A percentile compares a stretch with the other conserved stretches of the same genome.
phyloP scores from a whole-genome alignment of 64 coral and sea anemone genomes.

The Porites lutea region DNA sequence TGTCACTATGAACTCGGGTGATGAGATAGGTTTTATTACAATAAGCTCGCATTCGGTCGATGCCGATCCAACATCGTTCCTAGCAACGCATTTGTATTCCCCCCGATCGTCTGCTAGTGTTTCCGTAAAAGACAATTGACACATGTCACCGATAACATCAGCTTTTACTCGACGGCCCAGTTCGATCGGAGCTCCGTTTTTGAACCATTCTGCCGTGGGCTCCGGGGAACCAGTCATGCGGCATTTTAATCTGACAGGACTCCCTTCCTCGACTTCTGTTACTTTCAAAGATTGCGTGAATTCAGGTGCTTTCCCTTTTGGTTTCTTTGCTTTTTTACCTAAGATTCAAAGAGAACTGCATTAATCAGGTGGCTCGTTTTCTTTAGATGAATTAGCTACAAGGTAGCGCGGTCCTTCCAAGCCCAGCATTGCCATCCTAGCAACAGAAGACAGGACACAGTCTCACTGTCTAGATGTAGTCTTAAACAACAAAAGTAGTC shows the following conservation, averaged over 20 bases:
- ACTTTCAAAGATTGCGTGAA: constrained; percentile 51
- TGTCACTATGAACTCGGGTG: constrained; percentile 81
- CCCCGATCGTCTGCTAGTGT: constrained; percentile 72
- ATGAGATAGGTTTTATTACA: constrained; percentile 51
- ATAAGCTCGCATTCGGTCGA: constrained; percentile 62
- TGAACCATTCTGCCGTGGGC: constrained; percentile 90
- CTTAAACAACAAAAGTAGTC: no score
- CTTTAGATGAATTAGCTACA: no score
- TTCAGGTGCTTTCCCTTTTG: constrained; percentile 70
- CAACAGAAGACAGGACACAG: no score
- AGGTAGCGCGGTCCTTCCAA: no score
- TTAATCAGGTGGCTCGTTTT: no score
- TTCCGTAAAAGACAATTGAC: constrained; percentile 70
- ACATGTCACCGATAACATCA: constrained; percentile 64
- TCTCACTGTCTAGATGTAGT: no score
- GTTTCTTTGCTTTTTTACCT: constrained; percentile 73
- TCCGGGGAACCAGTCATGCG: constrained; percentile 69
- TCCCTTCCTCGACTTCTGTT: constrained; percentile 72
- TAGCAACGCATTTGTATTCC: constrained; percentile 83
- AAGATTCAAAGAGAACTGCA: background rate
- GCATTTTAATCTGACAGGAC: constrained; percentile 60
- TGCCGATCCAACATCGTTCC: constrained; percentile 75
- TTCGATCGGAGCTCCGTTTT: constrained; percentile 69
- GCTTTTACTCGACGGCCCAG: constrained; percentile 78
- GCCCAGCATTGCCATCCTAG: no score